Evolutionary conservation across 2,797 vertebrate genomes (phyloP).

Genomic region (Enteromius argenteus): DNA sequence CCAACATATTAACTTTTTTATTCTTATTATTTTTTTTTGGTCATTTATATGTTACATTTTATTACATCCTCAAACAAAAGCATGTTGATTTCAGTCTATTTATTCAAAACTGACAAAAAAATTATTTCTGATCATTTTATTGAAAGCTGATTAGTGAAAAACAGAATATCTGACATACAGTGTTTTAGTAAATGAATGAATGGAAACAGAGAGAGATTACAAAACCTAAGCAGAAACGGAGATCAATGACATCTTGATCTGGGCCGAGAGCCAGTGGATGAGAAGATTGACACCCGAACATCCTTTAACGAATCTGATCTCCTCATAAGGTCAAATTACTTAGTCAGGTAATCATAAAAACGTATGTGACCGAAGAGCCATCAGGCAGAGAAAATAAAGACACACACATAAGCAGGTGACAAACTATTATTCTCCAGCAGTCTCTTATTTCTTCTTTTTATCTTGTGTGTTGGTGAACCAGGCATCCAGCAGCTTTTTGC

Average conservation of each 20-base stretch:
- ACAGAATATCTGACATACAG: background rate
- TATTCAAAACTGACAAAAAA: background rate
- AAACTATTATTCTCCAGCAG: background rate
- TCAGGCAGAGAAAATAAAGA: background rate
- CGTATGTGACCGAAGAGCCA: background rate
- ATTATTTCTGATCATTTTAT: background rate
- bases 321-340: slow-evolving; percentile 1
- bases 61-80: background rate
- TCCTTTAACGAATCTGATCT: slow-evolving; percentile 15
- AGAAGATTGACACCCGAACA: background rate
- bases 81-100: background rate
- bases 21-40: background rate
- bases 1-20: background rate
- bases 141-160: background rate
- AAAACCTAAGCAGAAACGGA: slow-evolving; percentile 12
- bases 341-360: slow-evolving; percentile 6
- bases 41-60: background rate
- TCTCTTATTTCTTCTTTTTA: slow-evolving; percentile 90
- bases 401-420: background rate
- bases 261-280: slow-evolving; percentile 11
- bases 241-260: slow-evolving; percentile 42
- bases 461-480: slow-evolving; percentile 97
- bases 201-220: slow-evolving; percentile 9
- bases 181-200: background rate
- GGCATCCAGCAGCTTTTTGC: slow-evolving; percentile 95